Evolutionary conservation across 2,113 vertebrate species (phyloP).

Genomic region (Alethe castanea): DNA sequence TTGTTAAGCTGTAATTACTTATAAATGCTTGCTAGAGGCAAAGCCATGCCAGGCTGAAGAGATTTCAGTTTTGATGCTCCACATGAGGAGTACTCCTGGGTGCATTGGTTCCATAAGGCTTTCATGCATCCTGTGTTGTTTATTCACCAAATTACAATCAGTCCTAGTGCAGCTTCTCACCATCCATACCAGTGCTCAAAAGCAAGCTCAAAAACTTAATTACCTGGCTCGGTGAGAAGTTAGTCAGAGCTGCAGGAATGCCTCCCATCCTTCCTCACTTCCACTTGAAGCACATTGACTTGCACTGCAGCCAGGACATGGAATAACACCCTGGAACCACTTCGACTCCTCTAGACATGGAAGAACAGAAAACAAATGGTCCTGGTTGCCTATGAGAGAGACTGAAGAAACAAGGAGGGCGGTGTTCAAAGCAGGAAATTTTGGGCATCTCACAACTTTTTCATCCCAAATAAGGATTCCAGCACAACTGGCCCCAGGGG

Average conservation of each 20-base stretch:
- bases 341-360: background rate
- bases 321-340: background rate
- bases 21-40: background rate
- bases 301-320: background rate
- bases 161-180: background rate
- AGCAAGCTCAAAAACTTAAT: background rate
- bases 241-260: background rate
- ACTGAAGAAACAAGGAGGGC: background rate
- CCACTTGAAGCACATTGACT: background rate
- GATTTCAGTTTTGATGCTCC: background rate
- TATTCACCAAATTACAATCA: background rate
- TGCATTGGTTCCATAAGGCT: background rate
- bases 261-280: background rate
- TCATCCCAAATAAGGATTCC: background rate
- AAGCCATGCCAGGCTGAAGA: background rate
- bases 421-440: background rate
- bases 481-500: background rate
- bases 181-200: background rate
- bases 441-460: background rate
- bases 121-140: background rate
- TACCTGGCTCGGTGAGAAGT: background rate
- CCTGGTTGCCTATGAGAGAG: background rate
- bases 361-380: background rate
- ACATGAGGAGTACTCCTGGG: background rate
- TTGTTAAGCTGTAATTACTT: background rate